These are phyloP conservation scores for Leptopilina boulardi DNA, from an alignment of 1,140 invertebrate genomes.

Conservation along the genomic window DNA sequence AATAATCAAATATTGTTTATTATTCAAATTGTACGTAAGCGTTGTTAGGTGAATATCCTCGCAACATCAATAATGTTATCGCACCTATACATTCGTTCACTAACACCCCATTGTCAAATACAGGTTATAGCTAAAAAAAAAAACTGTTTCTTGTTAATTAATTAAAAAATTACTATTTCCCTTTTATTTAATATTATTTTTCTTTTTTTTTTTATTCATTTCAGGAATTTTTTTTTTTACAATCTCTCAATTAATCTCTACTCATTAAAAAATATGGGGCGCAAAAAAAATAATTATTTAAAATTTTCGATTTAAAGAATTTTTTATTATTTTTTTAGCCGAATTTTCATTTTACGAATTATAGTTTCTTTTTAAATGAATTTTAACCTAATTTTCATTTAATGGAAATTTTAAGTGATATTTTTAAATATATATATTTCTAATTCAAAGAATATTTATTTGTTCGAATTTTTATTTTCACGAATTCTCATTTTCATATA, in stretches of 20 bases:
- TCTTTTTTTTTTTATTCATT: neutral
- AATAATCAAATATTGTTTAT: conserved; percentile 62
- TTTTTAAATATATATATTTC: too few relatives aligned
- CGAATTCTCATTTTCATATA: too few relatives aligned
- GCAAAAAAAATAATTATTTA: too few relatives aligned
- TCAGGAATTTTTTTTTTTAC: too few relatives aligned
- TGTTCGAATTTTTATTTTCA: too few relatives aligned
- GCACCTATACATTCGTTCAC: conserved; percentile 69
- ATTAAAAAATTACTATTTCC: neutral
- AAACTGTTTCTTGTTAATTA: neutral
- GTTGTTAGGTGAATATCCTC: conserved; percentile 61
- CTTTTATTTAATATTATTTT: neutral
- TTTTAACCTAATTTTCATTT: neutral
- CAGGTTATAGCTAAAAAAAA: conserved; percentile 66
- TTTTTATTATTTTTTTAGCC: neutral
- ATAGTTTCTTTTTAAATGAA: too few relatives aligned
- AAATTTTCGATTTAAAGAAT: neutral
- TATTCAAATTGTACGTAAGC: conserved; percentile 63
- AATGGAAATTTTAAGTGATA: too few relatives aligned
- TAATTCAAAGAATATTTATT: too few relatives aligned
- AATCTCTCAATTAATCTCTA: too few relatives aligned
- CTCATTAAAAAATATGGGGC: too few relatives aligned
- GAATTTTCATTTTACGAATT: neutral
- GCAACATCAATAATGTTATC: conserved; percentile 58
- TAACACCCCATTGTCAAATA: conserved; percentile 67